These are phyloP conservation scores for Ceratosolen solmsi DNA, from an alignment of 1,140 invertebrate genomes.

Conservation along the genomic window DNA sequence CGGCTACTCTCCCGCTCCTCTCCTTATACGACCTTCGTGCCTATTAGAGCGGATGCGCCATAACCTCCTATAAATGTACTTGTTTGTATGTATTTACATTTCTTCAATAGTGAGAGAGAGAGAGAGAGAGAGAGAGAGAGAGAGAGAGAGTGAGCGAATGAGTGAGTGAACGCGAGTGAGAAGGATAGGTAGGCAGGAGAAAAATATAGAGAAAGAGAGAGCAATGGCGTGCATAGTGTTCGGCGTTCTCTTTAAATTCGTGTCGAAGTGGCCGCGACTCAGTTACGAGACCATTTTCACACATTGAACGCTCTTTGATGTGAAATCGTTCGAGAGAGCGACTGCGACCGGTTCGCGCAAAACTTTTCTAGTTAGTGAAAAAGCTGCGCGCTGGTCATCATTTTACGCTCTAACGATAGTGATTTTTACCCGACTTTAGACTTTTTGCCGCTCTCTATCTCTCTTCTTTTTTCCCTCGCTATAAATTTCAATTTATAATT, in stretches of 20 bases:
- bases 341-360: slow-evolving; percentile 46
- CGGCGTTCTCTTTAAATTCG: slow-evolving; percentile 73
- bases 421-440: slow-evolving; percentile 38
- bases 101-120: background rate
- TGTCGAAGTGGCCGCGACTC: slow-evolving; percentile 63
- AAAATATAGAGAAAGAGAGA: slow-evolving; percentile 19
- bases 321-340: slow-evolving; percentile 48
- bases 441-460: background rate
- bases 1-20: slow-evolving; percentile 52
- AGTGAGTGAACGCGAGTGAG: background rate
- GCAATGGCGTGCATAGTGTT: slow-evolving; percentile 70
- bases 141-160: background rate
- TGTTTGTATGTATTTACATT: slow-evolving; percentile 52
- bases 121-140: background rate
- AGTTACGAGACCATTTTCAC: slow-evolving; percentile 12
- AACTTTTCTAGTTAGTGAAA: slow-evolving; percentile 50
- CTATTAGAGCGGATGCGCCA: background rate
- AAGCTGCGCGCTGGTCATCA: slow-evolving; percentile 41
- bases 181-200: too few species aligned
- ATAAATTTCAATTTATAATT: slow-evolving; percentile 36
- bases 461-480: background rate
- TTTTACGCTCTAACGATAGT: slow-evolving; percentile 46
- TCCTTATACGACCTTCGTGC: slow-evolving; percentile 57
- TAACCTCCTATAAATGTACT: too few species aligned
- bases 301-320: slow-evolving; percentile 40